A percentile compares a stretch with the other conserved stretches of the same genome.
These are phyloP conservation scores for Ceyx melanurus DNA, from an alignment of 2,113 vertebrate genomes.

Conservation along the genomic window DNA sequence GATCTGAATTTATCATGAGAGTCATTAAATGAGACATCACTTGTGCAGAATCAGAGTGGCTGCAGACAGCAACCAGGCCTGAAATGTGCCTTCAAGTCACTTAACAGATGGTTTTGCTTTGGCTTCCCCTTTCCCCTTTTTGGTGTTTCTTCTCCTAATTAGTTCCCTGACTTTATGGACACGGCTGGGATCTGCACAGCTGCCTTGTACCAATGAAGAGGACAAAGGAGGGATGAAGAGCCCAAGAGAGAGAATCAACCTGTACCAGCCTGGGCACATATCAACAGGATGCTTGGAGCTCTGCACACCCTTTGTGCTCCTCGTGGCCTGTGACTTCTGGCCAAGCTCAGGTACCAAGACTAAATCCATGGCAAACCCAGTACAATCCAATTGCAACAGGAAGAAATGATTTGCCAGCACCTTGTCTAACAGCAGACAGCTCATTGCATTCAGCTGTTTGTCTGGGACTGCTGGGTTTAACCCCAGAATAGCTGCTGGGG, in stretches of 20 bases:
- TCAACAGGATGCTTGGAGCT: neutral
- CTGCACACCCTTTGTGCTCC: fast-evolving
- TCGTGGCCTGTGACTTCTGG: fast-evolving
- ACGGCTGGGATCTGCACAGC: fast-evolving
- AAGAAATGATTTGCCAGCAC: neutral
- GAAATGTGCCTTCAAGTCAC: fast-evolving
- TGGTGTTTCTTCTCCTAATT: neutral
- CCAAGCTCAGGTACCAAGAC: fast-evolving
- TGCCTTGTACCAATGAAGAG: neutral
- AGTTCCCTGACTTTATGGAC: neutral
- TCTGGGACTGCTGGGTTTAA: neutral
- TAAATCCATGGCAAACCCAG: neutral
- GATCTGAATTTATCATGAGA: neutral
- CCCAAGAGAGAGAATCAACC: neutral
- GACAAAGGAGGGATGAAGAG: neutral
- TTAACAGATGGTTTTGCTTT: neutral
- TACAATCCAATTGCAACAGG: fast-evolving
- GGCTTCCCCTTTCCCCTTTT: neutral
- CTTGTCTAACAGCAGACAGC: neutral
- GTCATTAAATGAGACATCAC: neutral
- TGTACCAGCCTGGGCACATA: fast-evolving
- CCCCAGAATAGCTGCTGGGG: neutral
- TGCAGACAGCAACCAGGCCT: neutral
- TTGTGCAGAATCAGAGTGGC: neutral
- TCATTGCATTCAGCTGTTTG: neutral